Conservation (phyloP, 2,797 vertebrate genomes). For the Loriculus beryllinus region DNA sequence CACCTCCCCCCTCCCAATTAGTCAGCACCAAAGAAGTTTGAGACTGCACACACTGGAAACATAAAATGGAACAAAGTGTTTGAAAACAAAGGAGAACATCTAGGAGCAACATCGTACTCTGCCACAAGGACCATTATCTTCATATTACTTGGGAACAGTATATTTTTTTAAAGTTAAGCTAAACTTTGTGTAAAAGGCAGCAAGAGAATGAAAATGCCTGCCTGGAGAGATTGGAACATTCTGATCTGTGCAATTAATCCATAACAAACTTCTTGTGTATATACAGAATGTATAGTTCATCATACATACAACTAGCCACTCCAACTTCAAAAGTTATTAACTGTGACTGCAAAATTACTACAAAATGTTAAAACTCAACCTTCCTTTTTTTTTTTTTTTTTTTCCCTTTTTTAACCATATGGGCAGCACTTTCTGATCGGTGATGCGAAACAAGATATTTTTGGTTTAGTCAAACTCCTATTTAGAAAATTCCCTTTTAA, state of each 20-base stretch:
- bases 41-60: conserved; percentile 28
- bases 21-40: conserved; percentile 56
- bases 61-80: conserved; percentile 42
- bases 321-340: not conserved
- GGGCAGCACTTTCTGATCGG: conserved; percentile 47
- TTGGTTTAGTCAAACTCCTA: conserved; percentile 42
- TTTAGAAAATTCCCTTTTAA: conserved; percentile 59
- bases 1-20: conserved; percentile 22
- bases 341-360: not conserved
- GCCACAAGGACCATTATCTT: not conserved
- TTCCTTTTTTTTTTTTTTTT: not conserved
- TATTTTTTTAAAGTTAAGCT: not conserved
- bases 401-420: not conserved
- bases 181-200: not conserved
- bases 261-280: not conserved
- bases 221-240: not conserved
- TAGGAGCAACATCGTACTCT: conserved; percentile 7
- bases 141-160: not conserved
- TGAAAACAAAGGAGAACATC: conserved; percentile 46
- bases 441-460: conserved; percentile 57
- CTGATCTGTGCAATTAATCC: not conserved
- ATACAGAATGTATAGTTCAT: not conserved
- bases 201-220: not conserved
- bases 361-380: not conserved
- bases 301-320: not conserved